A percentile compares a stretch with the other conserved stretches of the same genome.
Conservation (phyloP, 2,888 invertebrate genomes). For the Vesta saturnalis region DNA sequence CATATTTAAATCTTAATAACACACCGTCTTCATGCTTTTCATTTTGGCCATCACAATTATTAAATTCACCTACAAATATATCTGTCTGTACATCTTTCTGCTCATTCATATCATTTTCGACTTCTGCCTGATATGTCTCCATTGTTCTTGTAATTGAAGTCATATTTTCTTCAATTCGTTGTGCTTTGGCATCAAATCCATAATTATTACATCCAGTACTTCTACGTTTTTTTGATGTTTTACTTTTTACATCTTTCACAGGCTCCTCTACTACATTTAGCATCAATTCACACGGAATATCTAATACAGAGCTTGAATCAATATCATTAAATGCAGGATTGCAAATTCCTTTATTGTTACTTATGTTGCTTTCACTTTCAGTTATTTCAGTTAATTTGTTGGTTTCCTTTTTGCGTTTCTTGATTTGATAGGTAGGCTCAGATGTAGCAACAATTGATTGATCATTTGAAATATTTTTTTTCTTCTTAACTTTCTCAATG, state of each 20-base stretch:
- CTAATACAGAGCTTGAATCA: too few relatives aligned
- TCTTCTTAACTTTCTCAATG: constrained; percentile 34
- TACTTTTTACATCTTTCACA: not conserved
- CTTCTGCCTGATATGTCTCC: constrained; percentile 57
- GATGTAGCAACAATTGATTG: too few relatives aligned
- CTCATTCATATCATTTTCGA: constrained; percentile 61
- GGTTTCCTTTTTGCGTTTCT: constrained; percentile 30
- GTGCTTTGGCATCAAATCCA: constrained; percentile 46
- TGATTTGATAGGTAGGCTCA: too few relatives aligned
- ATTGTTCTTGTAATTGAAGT: constrained; percentile 51
- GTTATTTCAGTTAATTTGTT: constrained; percentile 8
- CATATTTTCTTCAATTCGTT: constrained; percentile 51
- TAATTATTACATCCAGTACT: constrained; percentile 48
- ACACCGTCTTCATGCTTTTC: constrained; percentile 49
- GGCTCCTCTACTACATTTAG: constrained; percentile 39
- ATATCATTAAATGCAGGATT: constrained; percentile 39
- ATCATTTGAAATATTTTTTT: too few relatives aligned
- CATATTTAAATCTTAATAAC: constrained; percentile 53
- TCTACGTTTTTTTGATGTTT: not conserved
- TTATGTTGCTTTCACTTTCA: not conserved
- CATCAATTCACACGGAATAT: constrained; percentile 33
- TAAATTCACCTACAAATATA: constrained; percentile 52
- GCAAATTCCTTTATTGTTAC: constrained; percentile 21
- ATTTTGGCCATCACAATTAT: constrained; percentile 49
- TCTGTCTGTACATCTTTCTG: constrained; percentile 45